Evolutionary conservation across 2,113 vertebrate genomes (phyloP).

Genomic region (Bufo bufo): DNA sequence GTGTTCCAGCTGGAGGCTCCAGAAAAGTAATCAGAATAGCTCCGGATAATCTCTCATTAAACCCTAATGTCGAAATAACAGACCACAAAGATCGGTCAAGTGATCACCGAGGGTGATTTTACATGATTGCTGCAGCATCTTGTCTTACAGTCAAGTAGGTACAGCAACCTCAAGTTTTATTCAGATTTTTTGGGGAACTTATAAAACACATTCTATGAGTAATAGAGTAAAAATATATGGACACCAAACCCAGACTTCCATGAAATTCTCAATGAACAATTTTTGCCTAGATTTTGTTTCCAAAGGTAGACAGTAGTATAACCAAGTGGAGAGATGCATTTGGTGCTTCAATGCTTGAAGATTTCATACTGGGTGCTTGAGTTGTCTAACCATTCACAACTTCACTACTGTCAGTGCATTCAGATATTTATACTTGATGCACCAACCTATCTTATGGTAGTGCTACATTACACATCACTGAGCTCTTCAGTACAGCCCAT

Average conservation of each 20-base stretch:
- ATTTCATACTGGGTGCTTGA: not conserved
- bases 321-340: not conserved
- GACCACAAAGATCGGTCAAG: not conserved
- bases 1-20: not conserved
- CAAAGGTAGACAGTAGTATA: not conserved
- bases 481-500: not conserved
- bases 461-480: not conserved
- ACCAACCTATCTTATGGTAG: no score
- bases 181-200: not conserved
- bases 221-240: not conserved
- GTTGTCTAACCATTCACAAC: not conserved
- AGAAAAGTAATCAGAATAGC: not conserved
- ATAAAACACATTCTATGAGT: not conserved
- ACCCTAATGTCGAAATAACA: not conserved
- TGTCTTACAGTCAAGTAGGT: not conserved
- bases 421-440: no score
- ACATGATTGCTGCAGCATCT: not conserved
- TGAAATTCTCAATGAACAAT: not conserved
- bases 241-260: not conserved
- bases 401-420: no score
- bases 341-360: not conserved
- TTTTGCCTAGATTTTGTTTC: not conserved
- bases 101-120: not conserved
- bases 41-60: not conserved
- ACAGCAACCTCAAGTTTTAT: not conserved